Conservation (phyloP, 2,888 invertebrate species). For the Cybosia mesomella region DNA sequence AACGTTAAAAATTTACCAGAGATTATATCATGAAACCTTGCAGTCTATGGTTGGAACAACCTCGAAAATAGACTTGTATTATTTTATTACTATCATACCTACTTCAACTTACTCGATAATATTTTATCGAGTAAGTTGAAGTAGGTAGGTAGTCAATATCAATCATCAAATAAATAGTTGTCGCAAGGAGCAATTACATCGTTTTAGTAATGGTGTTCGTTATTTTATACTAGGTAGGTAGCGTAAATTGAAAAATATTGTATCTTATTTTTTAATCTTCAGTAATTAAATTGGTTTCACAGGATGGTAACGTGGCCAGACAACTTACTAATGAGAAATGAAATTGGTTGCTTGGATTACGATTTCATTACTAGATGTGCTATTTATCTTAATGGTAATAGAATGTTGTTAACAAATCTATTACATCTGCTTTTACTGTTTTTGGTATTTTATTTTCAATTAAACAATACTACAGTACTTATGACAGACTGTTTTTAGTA, state of each 20-base stretch:
- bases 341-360: constrained; percentile 40
- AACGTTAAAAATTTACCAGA: constrained; percentile 48
- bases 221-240: constrained; percentile 9
- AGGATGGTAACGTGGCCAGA: constrained; percentile 29
- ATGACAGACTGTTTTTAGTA: too few species aligned
- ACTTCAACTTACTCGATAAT: constrained; percentile 22
- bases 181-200: constrained; percentile 7
- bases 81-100: constrained; percentile 17
- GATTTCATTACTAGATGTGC: constrained; percentile 26
- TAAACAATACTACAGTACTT: not conserved
- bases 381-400: constrained; percentile 27
- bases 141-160: constrained; percentile 20
- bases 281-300: constrained; percentile 44
- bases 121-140: constrained; percentile 28
- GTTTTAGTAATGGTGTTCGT: constrained; percentile 11
- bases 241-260: constrained; percentile 39
- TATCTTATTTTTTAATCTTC: constrained; percentile 44
- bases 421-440: not conserved
- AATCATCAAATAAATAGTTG: constrained; percentile 7
- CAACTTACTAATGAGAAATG: constrained; percentile 48
- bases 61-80: constrained; percentile 17
- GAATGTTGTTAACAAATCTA: constrained; percentile 3
- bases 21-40: constrained; percentile 45
- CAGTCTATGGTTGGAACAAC: constrained; percentile 31
- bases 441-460: not conserved